Evolutionary conservation across 1,140 invertebrate species (phyloP).

Genomic region (Nymphalis io): DNA sequence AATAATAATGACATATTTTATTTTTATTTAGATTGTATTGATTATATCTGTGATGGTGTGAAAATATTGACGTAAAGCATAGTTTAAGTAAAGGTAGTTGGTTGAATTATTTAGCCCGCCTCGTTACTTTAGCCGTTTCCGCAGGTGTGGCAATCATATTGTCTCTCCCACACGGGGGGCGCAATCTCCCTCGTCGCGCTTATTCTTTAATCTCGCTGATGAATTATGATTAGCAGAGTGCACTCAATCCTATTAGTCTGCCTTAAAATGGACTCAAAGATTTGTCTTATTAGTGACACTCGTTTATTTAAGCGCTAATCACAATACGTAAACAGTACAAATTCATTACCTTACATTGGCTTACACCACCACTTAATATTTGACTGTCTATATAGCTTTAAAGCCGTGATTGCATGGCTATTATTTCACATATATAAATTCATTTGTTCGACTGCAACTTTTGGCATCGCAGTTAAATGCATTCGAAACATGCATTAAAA

Average conservation of each 20-base stretch:
- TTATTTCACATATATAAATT: constrained; percentile 39
- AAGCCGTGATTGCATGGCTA: constrained; percentile 27
- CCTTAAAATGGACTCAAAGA: constrained; percentile 56
- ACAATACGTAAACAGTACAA: neutral
- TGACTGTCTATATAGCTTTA: constrained; percentile 17
- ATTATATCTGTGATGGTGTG: neutral
- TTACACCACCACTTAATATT: constrained; percentile 14
- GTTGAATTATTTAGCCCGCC: constrained; percentile 76
- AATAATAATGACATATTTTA: neutral
- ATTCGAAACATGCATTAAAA: constrained; percentile 73
- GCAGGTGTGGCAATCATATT: constrained; percentile 79
- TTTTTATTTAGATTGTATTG: neutral
- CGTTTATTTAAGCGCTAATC: constrained; percentile 15
- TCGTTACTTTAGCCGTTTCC: constrained; percentile 74
- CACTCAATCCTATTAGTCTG: constrained; percentile 76
- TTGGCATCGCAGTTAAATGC: constrained; percentile 51
- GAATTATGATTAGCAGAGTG: constrained; percentile 80
- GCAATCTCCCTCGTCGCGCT: constrained; percentile 55
- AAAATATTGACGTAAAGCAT: constrained; percentile 51
- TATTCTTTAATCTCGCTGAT: constrained; percentile 80
- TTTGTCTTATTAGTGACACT: constrained; percentile 47
- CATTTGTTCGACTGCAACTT: constrained; percentile 42
- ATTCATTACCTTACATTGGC: neutral
- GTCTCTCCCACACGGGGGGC: constrained; percentile 60
- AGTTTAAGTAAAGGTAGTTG: constrained; percentile 49